Base-by-base conservation (phyloP, 2,113 vertebrate species). In the Ciconia maguari region DNA sequence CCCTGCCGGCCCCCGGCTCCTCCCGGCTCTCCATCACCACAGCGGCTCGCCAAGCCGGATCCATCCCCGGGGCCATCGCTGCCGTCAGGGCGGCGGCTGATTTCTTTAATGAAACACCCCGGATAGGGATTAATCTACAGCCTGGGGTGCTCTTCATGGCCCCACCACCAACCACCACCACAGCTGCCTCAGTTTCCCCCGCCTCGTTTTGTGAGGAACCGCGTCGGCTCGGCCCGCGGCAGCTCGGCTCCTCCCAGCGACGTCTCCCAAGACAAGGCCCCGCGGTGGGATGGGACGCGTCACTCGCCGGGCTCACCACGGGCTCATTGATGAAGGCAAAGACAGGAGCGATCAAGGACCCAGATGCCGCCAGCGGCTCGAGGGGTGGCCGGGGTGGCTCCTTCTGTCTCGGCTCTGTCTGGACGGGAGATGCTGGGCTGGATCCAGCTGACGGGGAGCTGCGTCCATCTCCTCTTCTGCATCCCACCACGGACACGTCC, bases 191-290 rank as follows among this genome's bases (percentile, higher is more conserved):
- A 49, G 66, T 65, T 81, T 72, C 68, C 58, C 58, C 18, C 13
- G n/a, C 42, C 44, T 65, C 1, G 0, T 57, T 64, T n/a, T 0
- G 0, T 21, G 38, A 38, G 38, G 38, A 38, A 38, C 38, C 38
- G 38, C 38, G 38, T 8, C 38, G 9, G 38, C 38, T 34, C 1
- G 1, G 38, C 13, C 55, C 6, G 1, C 3, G 0, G 48, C 57
- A 46, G 69, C 55, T 34, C 3, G 0, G 48, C 38, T 49, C 13
- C 7, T 61, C 64, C 11, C 6, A 6, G 54, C 5, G 5, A 42
- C 3, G 2, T 29, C 30, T 14, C 15, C 19, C 15, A 3, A n/a
- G 62, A 49, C 30, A 1, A 29, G 24, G 30, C 10, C 52, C 1
- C 0, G 29, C 1, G 10, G 44, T 41, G 30, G 72, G 44, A 51